Base-by-base conservation (phyloP, 2,888 invertebrate species). In the Plemyria rubiginata region DNA sequence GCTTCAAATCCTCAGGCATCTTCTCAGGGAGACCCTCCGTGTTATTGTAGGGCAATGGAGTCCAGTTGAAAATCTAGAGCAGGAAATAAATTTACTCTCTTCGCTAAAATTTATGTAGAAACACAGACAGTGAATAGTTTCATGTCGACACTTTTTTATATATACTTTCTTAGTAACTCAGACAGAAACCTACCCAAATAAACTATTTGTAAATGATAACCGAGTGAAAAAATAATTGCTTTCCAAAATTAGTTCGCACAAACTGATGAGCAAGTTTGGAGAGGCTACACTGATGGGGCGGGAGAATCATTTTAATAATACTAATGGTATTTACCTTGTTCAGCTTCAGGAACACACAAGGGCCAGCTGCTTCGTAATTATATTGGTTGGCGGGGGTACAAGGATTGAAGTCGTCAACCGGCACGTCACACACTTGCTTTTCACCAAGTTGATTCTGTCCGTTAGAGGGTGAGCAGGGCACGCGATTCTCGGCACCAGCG, bases 261-360 rank as follows among this genome's bases (percentile, higher is more conserved):
- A 3, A 22, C 22, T 22, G 22, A 22, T 22, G 3, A 22, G 22
- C 22, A 22, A 3, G 22, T 22, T 2, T 3, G 22, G 22, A 2
- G 22, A 22, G 22, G 3, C 22, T 2, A 22, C 22, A 22, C 22
- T 22, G 2, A 22, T 22, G 22, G 22, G 22, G 22, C 22, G 22
- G 22, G 22, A 22, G 3, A 22, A 22, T 22, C 22, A 2, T 2
- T 22, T 22, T 22, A 22, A 22, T 22, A 22, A 22, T 22, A 22
- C 3, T 22, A 22, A 22, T 45, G 16, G 9, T n/a, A 50, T 29
- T 15, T 46, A 98, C 98, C 96, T 97, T 98, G 89, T 99, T 99
- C 75, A 99, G 94, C 88, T 99, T 99, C 74, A 99, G 95, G 93
- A 99, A 96, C 84, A 99, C 96, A 88, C 99, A 99, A 13, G 99